Percentiles rank a stretch among this genome's conserved stretches.
phyloP scores from a whole-genome alignment of 2,113 vertebrate genomes.

The Passer domesticus region DNA sequence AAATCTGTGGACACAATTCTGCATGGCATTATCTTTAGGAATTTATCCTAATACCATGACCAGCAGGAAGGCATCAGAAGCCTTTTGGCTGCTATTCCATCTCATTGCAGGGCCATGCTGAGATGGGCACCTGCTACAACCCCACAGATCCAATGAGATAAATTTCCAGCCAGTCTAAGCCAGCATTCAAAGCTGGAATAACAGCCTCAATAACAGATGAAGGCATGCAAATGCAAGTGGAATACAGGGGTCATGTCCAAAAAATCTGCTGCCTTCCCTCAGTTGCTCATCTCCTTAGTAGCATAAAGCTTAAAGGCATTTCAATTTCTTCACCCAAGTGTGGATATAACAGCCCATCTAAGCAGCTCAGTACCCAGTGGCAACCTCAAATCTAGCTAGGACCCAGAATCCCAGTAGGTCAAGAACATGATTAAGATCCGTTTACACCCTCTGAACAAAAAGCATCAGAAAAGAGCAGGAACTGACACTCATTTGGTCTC shows the following conservation, averaged over 20 bases:
- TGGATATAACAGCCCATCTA: background rate
- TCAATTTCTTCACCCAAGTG: background rate
- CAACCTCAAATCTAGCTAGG: background rate
- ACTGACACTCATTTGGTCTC: background rate
- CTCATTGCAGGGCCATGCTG: background rate
- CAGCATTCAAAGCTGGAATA: background rate
- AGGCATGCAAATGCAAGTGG: background rate
- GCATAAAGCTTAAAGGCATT: background rate
- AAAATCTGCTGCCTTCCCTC: background rate
- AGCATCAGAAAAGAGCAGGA: background rate
- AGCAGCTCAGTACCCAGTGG: background rate
- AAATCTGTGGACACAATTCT: background rate
- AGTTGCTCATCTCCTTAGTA: background rate
- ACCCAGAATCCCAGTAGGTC: background rate
- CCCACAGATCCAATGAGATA: background rate
- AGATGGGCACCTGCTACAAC: background rate
- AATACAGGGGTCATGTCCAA: background rate
- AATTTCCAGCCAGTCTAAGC: background rate
- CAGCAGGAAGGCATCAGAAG: background rate
- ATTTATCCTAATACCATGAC: background rate
- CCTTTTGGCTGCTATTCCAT: background rate
- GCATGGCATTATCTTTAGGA: background rate
- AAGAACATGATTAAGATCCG: background rate
- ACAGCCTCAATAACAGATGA: background rate
- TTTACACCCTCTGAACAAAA: background rate